These are phyloP conservation scores for Malacoraja senta DNA, from an alignment of 2,797 vertebrate species.

Conservation along the genomic window DNA sequence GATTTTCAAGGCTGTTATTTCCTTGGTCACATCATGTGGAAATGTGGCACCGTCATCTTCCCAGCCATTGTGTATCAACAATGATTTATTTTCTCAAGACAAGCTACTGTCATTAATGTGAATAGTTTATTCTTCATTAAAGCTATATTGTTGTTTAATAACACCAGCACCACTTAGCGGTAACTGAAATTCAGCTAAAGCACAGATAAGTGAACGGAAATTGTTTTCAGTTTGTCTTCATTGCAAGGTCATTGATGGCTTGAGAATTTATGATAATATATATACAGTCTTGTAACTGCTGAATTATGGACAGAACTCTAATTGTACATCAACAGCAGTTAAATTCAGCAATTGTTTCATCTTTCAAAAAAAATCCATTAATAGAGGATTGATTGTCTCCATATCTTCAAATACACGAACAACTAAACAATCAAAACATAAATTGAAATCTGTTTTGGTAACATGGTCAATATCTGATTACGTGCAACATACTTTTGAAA, in stretches of 20 bases:
- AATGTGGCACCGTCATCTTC: neutral
- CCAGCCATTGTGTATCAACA: neutral
- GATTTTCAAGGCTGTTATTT: neutral
- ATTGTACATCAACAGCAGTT: neutral
- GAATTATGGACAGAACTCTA: neutral
- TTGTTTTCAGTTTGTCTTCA: constrained; percentile 13
- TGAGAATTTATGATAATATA: constrained; percentile 20
- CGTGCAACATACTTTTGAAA: neutral
- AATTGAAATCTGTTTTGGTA: constrained; percentile 16
- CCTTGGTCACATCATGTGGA: neutral
- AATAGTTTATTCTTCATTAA: constrained; percentile 1
- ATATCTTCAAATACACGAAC: neutral
- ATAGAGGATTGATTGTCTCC: neutral
- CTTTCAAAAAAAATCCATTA: neutral
- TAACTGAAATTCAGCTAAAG: constrained; percentile 31
- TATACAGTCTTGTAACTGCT: neutral
- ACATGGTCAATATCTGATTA: neutral
- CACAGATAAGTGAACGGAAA: constrained; percentile 24
- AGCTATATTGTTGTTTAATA: constrained; percentile 33
- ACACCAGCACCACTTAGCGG: constrained; percentile 3
- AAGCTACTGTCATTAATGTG: neutral
- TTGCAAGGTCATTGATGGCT: constrained; percentile 23
- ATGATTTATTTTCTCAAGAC: constrained; percentile 27
- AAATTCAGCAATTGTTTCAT: neutral
- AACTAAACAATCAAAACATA: neutral